Evolutionary conservation across 2,797 vertebrate genomes (phyloP).

Genomic region (Sciurus carolinensis): DNA sequence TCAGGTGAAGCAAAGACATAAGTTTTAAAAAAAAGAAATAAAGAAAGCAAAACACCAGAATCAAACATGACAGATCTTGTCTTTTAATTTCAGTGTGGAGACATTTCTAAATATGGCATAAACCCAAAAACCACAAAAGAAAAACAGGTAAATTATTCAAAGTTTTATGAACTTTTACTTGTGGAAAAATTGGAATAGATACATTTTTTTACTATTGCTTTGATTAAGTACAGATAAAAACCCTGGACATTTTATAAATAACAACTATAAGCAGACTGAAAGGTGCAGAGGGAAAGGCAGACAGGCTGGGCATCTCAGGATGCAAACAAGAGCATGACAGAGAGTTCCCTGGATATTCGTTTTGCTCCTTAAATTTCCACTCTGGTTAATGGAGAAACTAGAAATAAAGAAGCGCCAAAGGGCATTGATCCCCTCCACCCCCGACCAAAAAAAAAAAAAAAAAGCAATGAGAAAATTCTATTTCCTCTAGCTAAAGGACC

Average conservation of each 20-base stretch:
- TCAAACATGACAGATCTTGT: not conserved
- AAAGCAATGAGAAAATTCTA: not conserved
- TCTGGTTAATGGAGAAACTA: not conserved
- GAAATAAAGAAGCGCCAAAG: not conserved
- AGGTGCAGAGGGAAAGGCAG: not conserved
- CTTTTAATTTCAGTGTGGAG: not conserved
- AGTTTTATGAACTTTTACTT: not conserved
- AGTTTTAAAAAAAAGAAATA: not conserved
- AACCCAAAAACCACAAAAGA: not conserved
- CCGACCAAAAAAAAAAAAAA: not conserved
- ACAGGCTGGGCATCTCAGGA: not conserved
- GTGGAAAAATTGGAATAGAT: not conserved
- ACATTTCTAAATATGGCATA: not conserved
- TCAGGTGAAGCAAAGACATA: not conserved
- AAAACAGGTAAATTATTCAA: not conserved
- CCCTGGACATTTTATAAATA: not conserved
- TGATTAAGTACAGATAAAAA: not conserved
- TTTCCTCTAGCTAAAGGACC: not conserved
- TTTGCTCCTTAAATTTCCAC: constrained; percentile 4
- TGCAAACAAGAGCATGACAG: not conserved
- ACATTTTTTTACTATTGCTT: not conserved
- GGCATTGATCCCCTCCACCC: not conserved
- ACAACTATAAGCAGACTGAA: not conserved
- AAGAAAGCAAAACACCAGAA: not conserved
- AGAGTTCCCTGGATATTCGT: not conserved